phyloP scores from a whole-genome alignment of 2,797 vertebrate genomes.

The Takifugu ocellatus region DNA sequence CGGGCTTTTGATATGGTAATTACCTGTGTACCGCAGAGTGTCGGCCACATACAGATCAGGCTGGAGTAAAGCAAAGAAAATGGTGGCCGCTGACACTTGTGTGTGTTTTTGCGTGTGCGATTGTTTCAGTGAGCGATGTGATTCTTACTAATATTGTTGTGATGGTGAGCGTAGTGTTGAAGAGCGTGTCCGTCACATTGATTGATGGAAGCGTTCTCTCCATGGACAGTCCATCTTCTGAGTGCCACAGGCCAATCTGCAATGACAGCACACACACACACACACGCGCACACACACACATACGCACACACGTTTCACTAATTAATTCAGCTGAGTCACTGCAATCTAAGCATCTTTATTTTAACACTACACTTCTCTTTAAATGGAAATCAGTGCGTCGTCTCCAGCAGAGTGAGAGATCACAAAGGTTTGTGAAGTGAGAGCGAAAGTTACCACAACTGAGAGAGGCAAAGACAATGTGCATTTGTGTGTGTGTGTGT shows the following conservation, averaged over 20 bases:
- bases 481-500: constrained; percentile 2
- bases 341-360: constrained; percentile 31
- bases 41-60: constrained; percentile 45
- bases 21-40: constrained; percentile 41
- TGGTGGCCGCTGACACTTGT: constrained; percentile 7
- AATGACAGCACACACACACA: constrained; percentile 41
- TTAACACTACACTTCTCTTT: constrained; percentile 33
- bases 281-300: constrained; percentile 33
- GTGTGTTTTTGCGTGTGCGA: constrained; percentile 17
- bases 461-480: constrained; percentile 37
- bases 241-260: constrained; percentile 97
- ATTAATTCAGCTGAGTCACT: constrained; percentile 42
- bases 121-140: constrained; percentile 1
- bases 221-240: constrained; percentile 92
- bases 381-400: constrained; percentile 8
- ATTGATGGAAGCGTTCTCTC: constrained; percentile 89
- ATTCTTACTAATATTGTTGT: constrained; percentile 96
- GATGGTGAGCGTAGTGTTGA: constrained; percentile 95
- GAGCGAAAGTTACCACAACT: constrained; percentile 13
- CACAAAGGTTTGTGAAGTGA: constrained; percentile 4
- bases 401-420: constrained; percentile 1
- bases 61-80: constrained; percentile 27
- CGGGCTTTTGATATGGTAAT: constrained; percentile 64
- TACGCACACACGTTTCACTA: constrained; percentile 31
- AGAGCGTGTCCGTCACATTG: constrained; percentile 93